Conservation (phyloP, 2,797 vertebrate species). For the Spinus pinus region DNA sequence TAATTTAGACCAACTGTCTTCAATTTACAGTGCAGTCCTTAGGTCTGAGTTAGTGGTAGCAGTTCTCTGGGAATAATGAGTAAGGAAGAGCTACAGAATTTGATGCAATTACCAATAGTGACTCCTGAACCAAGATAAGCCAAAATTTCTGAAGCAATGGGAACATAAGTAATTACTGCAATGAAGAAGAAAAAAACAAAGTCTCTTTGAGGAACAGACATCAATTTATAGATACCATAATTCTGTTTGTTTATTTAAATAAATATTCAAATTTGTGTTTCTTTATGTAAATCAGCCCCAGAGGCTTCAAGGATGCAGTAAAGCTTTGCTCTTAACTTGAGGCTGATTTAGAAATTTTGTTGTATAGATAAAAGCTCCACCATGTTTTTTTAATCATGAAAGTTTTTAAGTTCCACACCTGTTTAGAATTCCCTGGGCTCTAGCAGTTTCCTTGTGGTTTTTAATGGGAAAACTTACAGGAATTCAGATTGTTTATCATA, state of each 20-base stretch:
- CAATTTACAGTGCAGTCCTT: background rate
- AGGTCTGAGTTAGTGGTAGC: background rate
- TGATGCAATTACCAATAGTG: background rate
- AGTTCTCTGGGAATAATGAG: background rate
- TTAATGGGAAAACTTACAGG: conserved; percentile 10
- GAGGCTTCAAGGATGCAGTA: background rate
- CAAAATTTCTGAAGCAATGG: background rate
- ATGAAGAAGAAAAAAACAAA: background rate
- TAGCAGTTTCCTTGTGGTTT: conserved; percentile 45
- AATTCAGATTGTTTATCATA: conserved; percentile 13
- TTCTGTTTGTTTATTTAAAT: background rate
- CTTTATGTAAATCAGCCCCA: background rate
- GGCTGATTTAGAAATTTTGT: conserved; percentile 25
- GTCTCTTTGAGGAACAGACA: background rate
- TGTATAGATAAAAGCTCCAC: background rate
- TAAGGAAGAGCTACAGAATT: background rate
- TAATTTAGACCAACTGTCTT: background rate
- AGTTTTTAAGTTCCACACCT: background rate
- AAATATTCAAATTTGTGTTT: background rate
- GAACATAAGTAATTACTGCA: background rate
- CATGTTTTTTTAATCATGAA: conserved; percentile 38
- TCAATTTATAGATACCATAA: background rate
- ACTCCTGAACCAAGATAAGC: background rate
- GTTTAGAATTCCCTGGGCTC: conserved; percentile 19
- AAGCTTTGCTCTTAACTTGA: background rate